Percentiles rank a stretch among this genome's conserved stretches.
phyloP scores from a whole-genome alignment of 2,113 vertebrate genomes.

The Onychostoma macrolepis region DNA sequence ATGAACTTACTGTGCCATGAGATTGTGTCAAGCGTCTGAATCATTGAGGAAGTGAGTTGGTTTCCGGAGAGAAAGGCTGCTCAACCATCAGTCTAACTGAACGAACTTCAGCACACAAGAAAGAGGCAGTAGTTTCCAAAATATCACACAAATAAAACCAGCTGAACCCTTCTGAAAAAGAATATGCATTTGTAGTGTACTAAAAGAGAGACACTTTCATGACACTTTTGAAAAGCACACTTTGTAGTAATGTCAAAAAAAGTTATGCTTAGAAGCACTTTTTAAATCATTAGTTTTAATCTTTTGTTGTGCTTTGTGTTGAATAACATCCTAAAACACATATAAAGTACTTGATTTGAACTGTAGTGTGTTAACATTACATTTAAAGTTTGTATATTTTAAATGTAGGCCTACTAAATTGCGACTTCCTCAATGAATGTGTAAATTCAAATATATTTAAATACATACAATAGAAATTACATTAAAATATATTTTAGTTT shows the following conservation, averaged over 20 bases:
- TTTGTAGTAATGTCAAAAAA: not conserved
- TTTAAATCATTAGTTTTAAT: no score
- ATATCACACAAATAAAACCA: not conserved
- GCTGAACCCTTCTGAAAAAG: not conserved
- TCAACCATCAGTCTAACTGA: not conserved
- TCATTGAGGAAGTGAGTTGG: constrained; percentile 1
- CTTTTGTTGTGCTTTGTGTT: not conserved
- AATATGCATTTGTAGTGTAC: not conserved
- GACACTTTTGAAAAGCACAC: no score
- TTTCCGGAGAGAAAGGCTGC: not conserved
- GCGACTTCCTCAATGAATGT: no score
- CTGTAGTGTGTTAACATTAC: no score
- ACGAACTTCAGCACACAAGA: not conserved
- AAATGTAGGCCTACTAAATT: no score
- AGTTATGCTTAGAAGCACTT: no score
- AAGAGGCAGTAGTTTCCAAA: not conserved
- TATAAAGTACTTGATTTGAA: no score
- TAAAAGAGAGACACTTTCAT: not conserved
- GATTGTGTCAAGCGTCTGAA: not conserved
- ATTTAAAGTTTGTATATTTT: no score
- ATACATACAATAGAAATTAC: no score
- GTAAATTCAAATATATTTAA: no score
- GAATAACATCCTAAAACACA: no score
- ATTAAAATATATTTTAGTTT: no score
- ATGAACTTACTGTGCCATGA: not conserved